Base-by-base conservation (phyloP, 2,113 vertebrate species). In the Psettodes erumei region DNA sequence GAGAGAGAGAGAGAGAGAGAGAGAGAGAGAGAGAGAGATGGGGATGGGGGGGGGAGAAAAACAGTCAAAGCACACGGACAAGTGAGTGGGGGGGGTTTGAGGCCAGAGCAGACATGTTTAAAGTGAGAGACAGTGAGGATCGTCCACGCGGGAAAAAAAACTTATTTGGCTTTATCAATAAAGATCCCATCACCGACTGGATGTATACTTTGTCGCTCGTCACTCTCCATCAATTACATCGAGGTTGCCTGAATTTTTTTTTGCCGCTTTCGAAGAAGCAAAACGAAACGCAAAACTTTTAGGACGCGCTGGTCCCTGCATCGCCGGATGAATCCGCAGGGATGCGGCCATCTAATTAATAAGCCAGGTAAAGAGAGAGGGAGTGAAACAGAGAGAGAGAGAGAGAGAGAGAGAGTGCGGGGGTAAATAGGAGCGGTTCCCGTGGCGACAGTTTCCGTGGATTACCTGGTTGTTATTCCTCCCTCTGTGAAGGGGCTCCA, bases 401-500 rank as follows among this genome's bases (percentile, higher is more conserved):
- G 27, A 32, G 4, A 21, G 47, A 67, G 13, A 7, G 21, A 61
- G 42, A 61, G 40, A 32, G 43, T 40, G 60, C 8, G 21, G 48
- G 9, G 8, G 66, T 81, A 81, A 86, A 81, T 54, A 59, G 62
- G 77, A 83, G 55, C 66, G 37, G 74, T 82, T 85, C 58, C 84
- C 68, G 77, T 86, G 85, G 67, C 80, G 71, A 89, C 65, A 51
- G 80, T 86, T 82, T 82, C 77, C 79, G 77, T 83, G 77, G 82
- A 79, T 92, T 92, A 97, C 96, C 92, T 97, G 92, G 91, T 71
- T 63, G 89, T 95, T 93, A 95, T 95, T 91, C 95, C 93, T 79
- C 95, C 94, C 19, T 99, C 97, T 58, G 93, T 88, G 86, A 97
- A 98, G 65, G 96, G 95, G 88, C 95, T 98, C 98, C 98, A 99